Percentiles rank a stretch among this genome's conserved stretches.
These are phyloP conservation scores for Urocyon cinereoargenteus DNA, from an alignment of 2,797 vertebrate species.

Conservation along the genomic window DNA sequence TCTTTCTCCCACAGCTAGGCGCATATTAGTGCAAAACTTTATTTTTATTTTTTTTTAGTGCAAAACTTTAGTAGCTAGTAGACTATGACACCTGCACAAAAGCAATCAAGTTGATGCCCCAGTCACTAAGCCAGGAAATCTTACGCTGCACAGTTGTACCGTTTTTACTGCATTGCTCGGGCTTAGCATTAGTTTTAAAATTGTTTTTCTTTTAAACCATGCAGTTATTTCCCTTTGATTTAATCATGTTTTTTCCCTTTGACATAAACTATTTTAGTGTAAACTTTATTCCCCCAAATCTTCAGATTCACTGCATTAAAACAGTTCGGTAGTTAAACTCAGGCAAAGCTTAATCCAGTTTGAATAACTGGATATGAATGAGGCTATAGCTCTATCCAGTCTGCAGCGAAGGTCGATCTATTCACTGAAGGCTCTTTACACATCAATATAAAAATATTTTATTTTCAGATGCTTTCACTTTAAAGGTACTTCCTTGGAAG, in stretches of 20 bases:
- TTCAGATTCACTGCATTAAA: background rate
- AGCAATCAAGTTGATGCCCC: background rate
- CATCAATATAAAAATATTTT: conserved; percentile 62
- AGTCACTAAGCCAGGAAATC: background rate
- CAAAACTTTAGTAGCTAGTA: background rate
- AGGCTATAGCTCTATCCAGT: background rate
- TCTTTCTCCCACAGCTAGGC: background rate
- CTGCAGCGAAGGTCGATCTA: background rate
- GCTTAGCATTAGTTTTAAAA: background rate
- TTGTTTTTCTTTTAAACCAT: background rate
- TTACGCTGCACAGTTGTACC: background rate
- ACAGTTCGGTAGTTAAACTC: background rate
- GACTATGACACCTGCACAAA: background rate
- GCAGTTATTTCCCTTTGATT: background rate
- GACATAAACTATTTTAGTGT: background rate
- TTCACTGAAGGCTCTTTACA: background rate
- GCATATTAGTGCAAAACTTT: background rate
- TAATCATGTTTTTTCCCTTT: background rate
- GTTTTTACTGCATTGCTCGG: background rate
- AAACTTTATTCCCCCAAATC: background rate
- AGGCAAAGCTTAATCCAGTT: background rate
- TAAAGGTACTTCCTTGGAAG: background rate
- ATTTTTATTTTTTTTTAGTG: too few species aligned
- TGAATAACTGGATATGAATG: background rate
- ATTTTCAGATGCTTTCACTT: conserved; percentile 56